A percentile compares a stretch with the other conserved stretches of the same genome.
These are phyloP conservation scores for Thoracochromis brauschi DNA, from an alignment of 2,113 vertebrate genomes.

Conservation along the genomic window DNA sequence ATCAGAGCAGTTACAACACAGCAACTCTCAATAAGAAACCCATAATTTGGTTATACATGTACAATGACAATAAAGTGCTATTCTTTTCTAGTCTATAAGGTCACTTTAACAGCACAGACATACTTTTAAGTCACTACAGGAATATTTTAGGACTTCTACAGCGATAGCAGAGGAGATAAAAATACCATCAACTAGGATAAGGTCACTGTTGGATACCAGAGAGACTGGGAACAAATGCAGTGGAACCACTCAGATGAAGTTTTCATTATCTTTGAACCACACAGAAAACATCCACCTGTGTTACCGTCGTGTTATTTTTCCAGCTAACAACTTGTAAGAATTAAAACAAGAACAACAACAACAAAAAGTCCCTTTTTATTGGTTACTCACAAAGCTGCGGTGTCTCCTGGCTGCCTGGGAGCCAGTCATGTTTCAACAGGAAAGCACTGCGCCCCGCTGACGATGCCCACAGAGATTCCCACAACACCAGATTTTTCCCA, in stretches of 20 bases:
- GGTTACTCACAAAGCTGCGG: constrained; percentile 63
- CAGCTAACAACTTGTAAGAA: not conserved
- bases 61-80: not conserved
- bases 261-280: not conserved
- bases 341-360: not conserved
- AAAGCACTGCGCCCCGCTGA: not conserved
- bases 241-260: not conserved
- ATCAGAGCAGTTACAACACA: not conserved
- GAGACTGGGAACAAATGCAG: not conserved
- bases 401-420: constrained; percentile 47
- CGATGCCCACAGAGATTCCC: constrained; percentile 31
- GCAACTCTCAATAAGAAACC: not conserved
- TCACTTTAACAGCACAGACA: not conserved
- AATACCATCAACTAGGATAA: constrained; percentile 39
- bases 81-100: not conserved
- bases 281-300: not conserved
- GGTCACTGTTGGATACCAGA: constrained; percentile 27
- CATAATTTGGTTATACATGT: not conserved
- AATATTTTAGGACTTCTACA: constrained; percentile 28
- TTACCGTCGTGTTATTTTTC: not conserved
- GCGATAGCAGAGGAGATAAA: constrained; percentile 18
- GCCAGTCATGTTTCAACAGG: constrained; percentile 62
- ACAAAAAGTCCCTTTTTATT: not conserved
- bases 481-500: constrained; percentile 10
- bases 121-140: not conserved